A percentile compares a stretch with the other conserved stretches of the same genome.
Evolutionary conservation across 2,888 invertebrate genomes (phyloP).

Genomic region (Drosophila siamana): DNA sequence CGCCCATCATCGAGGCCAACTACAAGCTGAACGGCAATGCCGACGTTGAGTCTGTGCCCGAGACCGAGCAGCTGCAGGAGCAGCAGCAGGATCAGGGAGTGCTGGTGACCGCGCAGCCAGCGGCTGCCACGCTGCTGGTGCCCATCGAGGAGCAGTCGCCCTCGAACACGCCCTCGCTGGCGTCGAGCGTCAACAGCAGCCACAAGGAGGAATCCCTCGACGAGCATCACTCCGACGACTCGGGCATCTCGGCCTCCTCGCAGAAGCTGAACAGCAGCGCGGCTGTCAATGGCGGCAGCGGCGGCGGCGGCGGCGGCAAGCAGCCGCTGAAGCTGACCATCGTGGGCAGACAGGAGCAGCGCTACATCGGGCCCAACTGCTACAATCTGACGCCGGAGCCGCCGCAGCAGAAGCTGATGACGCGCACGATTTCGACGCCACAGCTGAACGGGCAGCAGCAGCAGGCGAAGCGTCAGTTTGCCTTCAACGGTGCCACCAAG

Average conservation of each 20-base stretch:
- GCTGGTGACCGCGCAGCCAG: slow-evolving; percentile 65
- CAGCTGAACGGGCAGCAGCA: slow-evolving; percentile 59
- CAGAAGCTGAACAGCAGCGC: slow-evolving; percentile 75
- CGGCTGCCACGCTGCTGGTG: slow-evolving; percentile 53
- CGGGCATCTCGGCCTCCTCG: slow-evolving; percentile 85
- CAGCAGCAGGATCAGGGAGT: slow-evolving; percentile 36
- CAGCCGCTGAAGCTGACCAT: slow-evolving; percentile 49
- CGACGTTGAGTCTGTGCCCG: slow-evolving; percentile 31
- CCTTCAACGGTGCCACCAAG: slow-evolving; percentile 88
- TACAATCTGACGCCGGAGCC: slow-evolving; percentile 83
- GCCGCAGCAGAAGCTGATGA: slow-evolving; percentile 84
- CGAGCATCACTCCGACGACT: slow-evolving; percentile 84
- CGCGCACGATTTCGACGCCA: slow-evolving; percentile 83
- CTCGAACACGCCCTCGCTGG: slow-evolving; percentile 76
- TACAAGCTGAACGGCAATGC: slow-evolving; percentile 46
- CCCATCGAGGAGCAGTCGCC: slow-evolving; percentile 75
- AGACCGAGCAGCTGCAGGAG: slow-evolving; percentile 4
- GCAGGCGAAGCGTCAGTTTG: slow-evolving; percentile 86
- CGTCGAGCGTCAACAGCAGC: slow-evolving; percentile 80
- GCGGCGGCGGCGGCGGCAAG: slow-evolving; percentile 28
- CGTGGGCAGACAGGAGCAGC: slow-evolving; percentile 70
- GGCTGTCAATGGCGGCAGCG: slow-evolving; percentile 34
- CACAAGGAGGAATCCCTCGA: slow-evolving; percentile 82
- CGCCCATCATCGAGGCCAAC: slow-evolving; percentile 39
- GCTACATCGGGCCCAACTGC: slow-evolving; percentile 83